A percentile compares a stretch with the other conserved stretches of the same genome.
Conservation (phyloP, 2,888 invertebrate genomes). For the Lumbricus terrestris region DNA sequence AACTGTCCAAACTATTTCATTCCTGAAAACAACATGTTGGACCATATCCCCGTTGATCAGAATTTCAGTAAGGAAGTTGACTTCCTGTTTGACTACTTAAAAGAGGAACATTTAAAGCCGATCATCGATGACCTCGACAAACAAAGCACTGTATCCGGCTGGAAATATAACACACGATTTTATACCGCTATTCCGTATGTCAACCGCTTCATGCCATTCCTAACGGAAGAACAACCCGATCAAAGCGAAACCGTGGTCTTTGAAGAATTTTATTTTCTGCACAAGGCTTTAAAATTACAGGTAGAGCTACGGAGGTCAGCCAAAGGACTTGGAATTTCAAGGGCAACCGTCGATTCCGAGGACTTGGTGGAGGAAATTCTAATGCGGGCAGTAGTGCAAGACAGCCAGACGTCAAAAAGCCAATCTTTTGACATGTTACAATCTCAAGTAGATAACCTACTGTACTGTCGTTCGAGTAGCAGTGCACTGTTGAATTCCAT, state of each 20-base stretch:
- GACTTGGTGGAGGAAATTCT: background rate
- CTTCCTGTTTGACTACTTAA: background rate
- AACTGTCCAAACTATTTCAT: background rate
- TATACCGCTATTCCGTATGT: background rate
- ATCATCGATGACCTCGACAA: background rate
- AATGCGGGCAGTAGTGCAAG: background rate
- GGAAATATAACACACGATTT: no score
- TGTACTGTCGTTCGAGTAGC: background rate
- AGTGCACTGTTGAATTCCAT: background rate
- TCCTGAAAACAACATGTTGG: background rate
- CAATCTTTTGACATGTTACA: background rate
- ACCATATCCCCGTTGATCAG: background rate
- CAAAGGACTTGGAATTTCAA: background rate
- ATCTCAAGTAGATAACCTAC: background rate
- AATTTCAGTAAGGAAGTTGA: background rate
- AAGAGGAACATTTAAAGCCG: background rate
- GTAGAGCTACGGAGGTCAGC: background rate
- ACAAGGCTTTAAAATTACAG: background rate
- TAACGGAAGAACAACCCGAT: background rate
- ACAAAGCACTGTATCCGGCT: no score
- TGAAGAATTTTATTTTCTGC: background rate
- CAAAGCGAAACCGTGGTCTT: background rate
- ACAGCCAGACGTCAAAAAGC: background rate
- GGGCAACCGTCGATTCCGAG: background rate
- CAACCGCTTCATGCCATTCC: background rate